Evolutionary conservation across 37 sponge, comb jelly and placozoan genomes (phyloP).

Genomic region (Ephydatia muelleri): DNA sequence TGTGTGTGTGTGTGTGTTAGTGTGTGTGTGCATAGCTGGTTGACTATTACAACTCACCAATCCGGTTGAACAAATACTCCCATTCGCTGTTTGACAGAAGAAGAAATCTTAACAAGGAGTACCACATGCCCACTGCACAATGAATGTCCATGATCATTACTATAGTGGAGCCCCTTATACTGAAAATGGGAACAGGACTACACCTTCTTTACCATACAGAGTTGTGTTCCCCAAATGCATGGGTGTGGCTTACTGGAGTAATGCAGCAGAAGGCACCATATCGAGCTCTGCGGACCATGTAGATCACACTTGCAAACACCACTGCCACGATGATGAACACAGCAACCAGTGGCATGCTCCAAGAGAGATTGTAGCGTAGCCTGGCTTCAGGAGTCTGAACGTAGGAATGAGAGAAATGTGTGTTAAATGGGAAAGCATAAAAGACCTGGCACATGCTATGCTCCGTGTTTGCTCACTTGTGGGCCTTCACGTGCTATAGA

Average conservation of each 20-base stretch:
- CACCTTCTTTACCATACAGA: too few species aligned
- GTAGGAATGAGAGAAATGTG: too few species aligned
- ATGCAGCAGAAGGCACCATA: constrained; percentile 47
- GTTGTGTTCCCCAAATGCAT: too few species aligned
- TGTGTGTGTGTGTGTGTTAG: not conserved
- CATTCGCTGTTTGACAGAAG: not conserved
- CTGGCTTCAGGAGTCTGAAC: not conserved
- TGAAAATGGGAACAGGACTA: too few species aligned
- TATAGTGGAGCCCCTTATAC: too few species aligned
- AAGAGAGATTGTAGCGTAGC: constrained; percentile 1
- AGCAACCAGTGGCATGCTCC: constrained; percentile 12
- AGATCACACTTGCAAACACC: constrained; percentile 3
- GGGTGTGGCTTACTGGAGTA: constrained; percentile 23
- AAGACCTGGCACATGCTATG: too few species aligned
- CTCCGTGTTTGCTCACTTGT: too few species aligned
- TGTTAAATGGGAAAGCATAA: too few species aligned
- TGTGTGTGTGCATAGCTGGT: not conserved
- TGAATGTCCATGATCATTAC: too few species aligned
- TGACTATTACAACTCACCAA: not conserved
- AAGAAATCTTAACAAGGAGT: not conserved
- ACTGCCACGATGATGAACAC: constrained; percentile 5
- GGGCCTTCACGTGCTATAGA: too few species aligned
- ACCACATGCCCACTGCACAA: too few species aligned
- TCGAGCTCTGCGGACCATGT: constrained; percentile 27
- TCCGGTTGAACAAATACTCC: not conserved